These are phyloP conservation scores for Tautogolabrus adspersus DNA, from an alignment of 2,113 vertebrate genomes.

Conservation along the genomic window DNA sequence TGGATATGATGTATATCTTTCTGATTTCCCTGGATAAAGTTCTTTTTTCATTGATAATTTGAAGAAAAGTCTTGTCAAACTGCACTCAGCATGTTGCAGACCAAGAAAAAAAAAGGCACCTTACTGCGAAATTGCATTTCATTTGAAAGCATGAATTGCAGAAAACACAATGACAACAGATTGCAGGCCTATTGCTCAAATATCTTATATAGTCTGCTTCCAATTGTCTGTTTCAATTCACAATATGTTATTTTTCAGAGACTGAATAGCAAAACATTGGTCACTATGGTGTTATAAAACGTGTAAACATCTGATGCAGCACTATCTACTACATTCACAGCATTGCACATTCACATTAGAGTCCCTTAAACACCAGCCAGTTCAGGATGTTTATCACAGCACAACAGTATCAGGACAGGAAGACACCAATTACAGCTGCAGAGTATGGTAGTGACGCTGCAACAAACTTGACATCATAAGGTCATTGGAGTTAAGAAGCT, in stretches of 20 bases:
- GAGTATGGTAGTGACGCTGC: conserved; percentile 54
- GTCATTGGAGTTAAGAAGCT: conserved; percentile 44
- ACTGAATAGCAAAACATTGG: no score
- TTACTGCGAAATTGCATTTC: no score
- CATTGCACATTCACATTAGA: neutral
- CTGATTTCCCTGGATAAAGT: neutral
- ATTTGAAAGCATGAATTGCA: conserved; percentile 8
- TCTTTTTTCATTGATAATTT: neutral
- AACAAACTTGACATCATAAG: conserved; percentile 67
- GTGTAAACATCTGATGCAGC: neutral
- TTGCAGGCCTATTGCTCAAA: no score
- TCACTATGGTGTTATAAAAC: no score
- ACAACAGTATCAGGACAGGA: neutral
- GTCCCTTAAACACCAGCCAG: conserved; percentile 5
- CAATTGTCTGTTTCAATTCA: neutral
- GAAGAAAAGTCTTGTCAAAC: neutral
- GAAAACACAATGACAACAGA: neutral
- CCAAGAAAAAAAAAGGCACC: conserved; percentile 2
- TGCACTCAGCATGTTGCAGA: conserved; percentile 27
- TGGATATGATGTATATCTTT: no score
- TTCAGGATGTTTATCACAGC: neutral
- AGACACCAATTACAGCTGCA: conserved; percentile 18
- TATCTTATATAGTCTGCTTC: neutral
- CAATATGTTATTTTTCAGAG: neutral
- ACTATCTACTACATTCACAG: neutral